Percentiles rank a stretch among this genome's conserved stretches.
phyloP scores from a whole-genome alignment of 2,797 vertebrate species.

The Chrysocyon brachyurus region DNA sequence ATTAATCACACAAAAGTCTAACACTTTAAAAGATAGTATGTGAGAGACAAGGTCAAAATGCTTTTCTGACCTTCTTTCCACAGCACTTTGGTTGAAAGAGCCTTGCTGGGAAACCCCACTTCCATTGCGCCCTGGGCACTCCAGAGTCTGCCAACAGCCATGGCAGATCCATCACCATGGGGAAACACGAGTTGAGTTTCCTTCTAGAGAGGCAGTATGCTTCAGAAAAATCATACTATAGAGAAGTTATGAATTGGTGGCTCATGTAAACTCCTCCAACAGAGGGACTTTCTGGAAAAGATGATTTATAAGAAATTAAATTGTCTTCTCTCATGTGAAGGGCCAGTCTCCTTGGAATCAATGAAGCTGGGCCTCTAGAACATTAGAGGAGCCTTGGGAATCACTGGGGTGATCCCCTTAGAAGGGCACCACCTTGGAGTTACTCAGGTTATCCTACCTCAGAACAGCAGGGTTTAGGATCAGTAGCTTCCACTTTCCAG shows the following conservation, averaged over 20 bases:
- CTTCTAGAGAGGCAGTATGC: background rate
- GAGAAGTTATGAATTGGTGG: background rate
- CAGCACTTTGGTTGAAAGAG: background rate
- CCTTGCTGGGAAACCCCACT: constrained; percentile 42
- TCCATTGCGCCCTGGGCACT: background rate
- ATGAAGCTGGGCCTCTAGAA: background rate
- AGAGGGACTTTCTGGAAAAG: background rate
- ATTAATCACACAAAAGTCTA: constrained; percentile 71
- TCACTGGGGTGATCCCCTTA: background rate
- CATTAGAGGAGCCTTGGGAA: background rate
- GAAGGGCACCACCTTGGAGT: background rate
- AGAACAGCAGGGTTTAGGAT: background rate
- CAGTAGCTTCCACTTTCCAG: background rate
- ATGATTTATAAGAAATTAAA: constrained; percentile 52
- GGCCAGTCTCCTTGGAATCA: background rate
- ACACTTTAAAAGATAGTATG: constrained; percentile 64
- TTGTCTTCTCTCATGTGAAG: background rate
- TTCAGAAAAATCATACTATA: constrained; percentile 38
- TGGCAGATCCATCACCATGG: background rate
- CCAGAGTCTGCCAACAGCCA: background rate
- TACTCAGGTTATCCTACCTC: background rate
- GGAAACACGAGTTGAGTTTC: background rate
- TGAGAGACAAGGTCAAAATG: constrained; percentile 66
- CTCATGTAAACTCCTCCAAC: background rate
- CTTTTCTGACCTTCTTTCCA: background rate